Base-by-base conservation (phyloP, 1,140 invertebrate genomes). In the Apis dorsata region DNA sequence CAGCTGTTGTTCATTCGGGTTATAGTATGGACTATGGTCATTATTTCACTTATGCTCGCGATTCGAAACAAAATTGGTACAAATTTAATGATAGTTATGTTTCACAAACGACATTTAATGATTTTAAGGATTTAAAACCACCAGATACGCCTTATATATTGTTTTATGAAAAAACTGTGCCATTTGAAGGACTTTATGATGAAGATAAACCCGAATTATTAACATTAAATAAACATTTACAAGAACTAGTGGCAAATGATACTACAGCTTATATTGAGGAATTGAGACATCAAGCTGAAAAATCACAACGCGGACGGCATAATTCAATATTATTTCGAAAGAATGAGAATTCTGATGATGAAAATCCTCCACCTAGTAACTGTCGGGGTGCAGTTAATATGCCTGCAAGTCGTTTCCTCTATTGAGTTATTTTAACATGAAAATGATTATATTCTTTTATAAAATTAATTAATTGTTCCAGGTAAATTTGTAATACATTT, bases 71-170 rank as follows among this genome's bases (percentile, higher is more conserved):
- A 3, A 94, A 94, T 84, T 98, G 97, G 97, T 97, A 96, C 90
- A 95, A 96, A 85, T 98, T 97, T 89, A 98, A 98, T 89, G 97
- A 98, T 85, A 96, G 95, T 75, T 93, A 94, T 5, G 97, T 98
- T 0, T 95, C 95, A 0, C 92, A 92, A 34, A 95, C 95, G 0
- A 95, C 95, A 2, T 95, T 96, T 28, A 92, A 94, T 1, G 95
- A 96, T 17, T 95, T 98, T 73, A 95, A 95, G 81, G 94, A 93
- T 93, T 97, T 28, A 95, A 96, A 83, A 77, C 95, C 95, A 8
- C 96, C 96, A 3, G 96, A 97, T 90, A 98, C 97, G 0, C 97
- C 97, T 0, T 98, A 98, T 87, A 96, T 98, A 71, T 93, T 98
- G 8, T 97, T 98, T 88, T 98, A 98, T 81, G 93, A 93, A 44